Conservation (phyloP, 2,888 invertebrate species). For the Harpagoxenus sublaevis region DNA sequence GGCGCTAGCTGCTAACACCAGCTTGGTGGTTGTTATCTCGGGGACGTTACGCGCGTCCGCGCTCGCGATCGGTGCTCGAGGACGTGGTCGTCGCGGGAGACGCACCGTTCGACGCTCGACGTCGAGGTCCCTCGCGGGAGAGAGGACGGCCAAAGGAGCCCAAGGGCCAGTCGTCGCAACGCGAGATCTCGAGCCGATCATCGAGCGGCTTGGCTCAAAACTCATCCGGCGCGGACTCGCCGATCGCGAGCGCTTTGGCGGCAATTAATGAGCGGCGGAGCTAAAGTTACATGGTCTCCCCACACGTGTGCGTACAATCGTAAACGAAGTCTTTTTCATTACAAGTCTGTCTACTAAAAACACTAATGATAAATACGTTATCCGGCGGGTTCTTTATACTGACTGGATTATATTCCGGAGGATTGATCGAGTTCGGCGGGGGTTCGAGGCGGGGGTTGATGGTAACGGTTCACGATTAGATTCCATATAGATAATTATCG, state of each 20-base stretch:
- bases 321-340: slow-evolving; percentile 83
- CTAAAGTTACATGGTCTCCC: slow-evolving; percentile 87
- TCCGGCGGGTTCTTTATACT: slow-evolving; percentile 71
- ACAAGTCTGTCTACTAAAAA: slow-evolving; percentile 75
- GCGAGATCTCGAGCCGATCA: slow-evolving; percentile 24
- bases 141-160: not conserved
- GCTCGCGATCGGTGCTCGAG: slow-evolving; percentile 65
- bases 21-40: slow-evolving; percentile 72
- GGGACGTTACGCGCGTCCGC: slow-evolving; percentile 69
- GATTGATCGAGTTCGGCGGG: slow-evolving; percentile 38
- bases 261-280: slow-evolving; percentile 83
- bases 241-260: slow-evolving; percentile 70
- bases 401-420: slow-evolving; percentile 69
- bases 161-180: not conserved
- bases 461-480: slow-evolving; percentile 41
- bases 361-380: slow-evolving; percentile 76
- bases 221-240: slow-evolving; percentile 46
- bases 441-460: not conserved
- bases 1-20: slow-evolving; percentile 79
- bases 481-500: slow-evolving; percentile 66
- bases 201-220: slow-evolving; percentile 1
- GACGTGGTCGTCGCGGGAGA: slow-evolving; percentile 34
- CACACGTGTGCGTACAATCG: slow-evolving; percentile 86
- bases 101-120: slow-evolving; percentile 39
- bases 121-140: slow-evolving; percentile 12